Percentiles rank a stretch among this genome's conserved stretches.
Evolutionary conservation across 92 coral and sea anemone genomes (phyloP).

Genomic region (Palythoa caribaeorum): DNA sequence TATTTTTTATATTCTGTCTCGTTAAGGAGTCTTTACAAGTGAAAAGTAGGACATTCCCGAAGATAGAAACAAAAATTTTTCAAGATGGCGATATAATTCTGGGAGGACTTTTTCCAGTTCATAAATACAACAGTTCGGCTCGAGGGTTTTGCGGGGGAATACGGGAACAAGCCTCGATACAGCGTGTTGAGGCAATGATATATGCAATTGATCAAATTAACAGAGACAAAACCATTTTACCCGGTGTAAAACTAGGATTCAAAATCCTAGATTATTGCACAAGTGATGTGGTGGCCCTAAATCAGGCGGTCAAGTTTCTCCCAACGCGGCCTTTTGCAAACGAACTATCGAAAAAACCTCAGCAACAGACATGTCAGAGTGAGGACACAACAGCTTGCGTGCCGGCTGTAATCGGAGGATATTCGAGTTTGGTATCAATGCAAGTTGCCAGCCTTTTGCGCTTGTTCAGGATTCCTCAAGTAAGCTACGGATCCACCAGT

Average conservation of each 20-base stretch:
- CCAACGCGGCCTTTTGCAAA: constrained; percentile 25
- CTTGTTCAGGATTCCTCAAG: constrained; percentile 56
- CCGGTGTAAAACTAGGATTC: constrained; percentile 50
- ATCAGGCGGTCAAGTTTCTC: constrained; percentile 51
- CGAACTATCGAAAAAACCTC: background rate
- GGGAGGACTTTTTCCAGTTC: constrained; percentile 69
- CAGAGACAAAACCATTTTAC: constrained; percentile 31
- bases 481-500: constrained; percentile 58
- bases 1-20: background rate
- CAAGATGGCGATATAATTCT: constrained; percentile 60
- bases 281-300: constrained; percentile 52
- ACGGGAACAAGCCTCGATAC: constrained; percentile 53
- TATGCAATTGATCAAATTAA: constrained; percentile 61
- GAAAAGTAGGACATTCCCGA: background rate
- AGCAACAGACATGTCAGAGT: background rate
- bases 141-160: constrained; percentile 40
- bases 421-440: constrained; percentile 39
- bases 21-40: background rate
- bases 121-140: constrained; percentile 49
- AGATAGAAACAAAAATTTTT: constrained; percentile 31
- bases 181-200: constrained; percentile 61
- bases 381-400: constrained; percentile 6
- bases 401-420: constrained; percentile 43
- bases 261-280: constrained; percentile 60
- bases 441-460: constrained; percentile 40